A percentile compares a stretch with the other conserved stretches of the same genome.
Evolutionary conservation across 2,113 vertebrate species (phyloP).

Genomic region (Dascyllus trimaculatus): DNA sequence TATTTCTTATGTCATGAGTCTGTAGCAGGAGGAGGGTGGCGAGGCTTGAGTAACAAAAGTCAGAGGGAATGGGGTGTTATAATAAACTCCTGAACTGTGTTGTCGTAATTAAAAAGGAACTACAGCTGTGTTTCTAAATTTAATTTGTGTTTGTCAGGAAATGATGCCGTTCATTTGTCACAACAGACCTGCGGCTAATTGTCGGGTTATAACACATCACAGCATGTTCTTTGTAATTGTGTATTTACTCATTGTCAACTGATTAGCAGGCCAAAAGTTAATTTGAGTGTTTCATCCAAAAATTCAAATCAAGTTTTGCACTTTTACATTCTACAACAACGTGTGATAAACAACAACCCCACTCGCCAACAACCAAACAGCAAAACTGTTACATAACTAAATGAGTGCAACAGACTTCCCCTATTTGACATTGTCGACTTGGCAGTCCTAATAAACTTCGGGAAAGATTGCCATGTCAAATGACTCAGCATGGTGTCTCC

Average conservation of each 20-base stretch:
- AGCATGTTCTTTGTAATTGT: not conserved
- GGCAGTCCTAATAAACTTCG: conserved; percentile 52
- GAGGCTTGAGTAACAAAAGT: too few species aligned
- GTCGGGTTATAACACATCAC: too few species aligned
- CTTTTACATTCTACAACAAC: not conserved
- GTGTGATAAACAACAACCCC: not conserved
- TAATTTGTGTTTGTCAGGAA: too few species aligned
- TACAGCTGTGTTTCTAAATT: too few species aligned
- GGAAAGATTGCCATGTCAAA: conserved; percentile 56
- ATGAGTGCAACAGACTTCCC: conserved; percentile 15
- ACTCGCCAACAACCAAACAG: not conserved
- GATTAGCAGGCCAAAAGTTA: not conserved
- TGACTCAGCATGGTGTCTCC: conserved; percentile 62
- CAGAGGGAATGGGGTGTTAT: too few species aligned
- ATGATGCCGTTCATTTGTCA: too few species aligned
- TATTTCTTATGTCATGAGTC: too few species aligned
- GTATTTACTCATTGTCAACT: not conserved
- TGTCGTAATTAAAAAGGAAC: not conserved
- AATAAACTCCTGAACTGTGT: not conserved
- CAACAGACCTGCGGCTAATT: too few species aligned
- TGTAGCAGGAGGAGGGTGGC: too few species aligned
- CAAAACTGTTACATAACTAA: conserved; percentile 33
- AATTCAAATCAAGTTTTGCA: not conserved
- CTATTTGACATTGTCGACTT: conserved; percentile 62
- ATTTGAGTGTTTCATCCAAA: not conserved